Evolutionary conservation across 2,113 vertebrate genomes (phyloP).

Genomic region (Penelope pileata): DNA sequence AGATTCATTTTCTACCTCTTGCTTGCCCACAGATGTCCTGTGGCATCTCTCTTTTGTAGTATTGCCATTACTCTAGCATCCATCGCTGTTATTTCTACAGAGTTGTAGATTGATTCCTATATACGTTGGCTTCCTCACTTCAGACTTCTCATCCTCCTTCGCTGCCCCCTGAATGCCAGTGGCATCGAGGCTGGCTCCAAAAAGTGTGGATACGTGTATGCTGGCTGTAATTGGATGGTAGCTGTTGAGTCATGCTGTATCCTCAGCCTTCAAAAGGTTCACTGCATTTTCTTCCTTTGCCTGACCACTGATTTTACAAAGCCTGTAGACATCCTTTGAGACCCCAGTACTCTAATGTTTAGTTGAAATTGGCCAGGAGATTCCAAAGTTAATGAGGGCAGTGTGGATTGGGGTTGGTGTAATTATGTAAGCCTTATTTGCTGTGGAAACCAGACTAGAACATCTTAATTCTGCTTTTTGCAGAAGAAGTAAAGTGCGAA

Average conservation of each 20-base stretch:
- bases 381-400: not conserved
- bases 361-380: not conserved
- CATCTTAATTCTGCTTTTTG: not conserved
- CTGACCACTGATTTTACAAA: not conserved
- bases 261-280: not conserved
- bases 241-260: not conserved
- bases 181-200: not conserved
- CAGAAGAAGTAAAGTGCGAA: not conserved
- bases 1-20: not conserved
- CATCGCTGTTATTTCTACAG: not conserved
- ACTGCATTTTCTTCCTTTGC: not conserved
- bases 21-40: not conserved
- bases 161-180: not conserved
- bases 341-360: not conserved
- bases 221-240: not conserved
- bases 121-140: not conserved
- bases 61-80: not conserved
- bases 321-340: not conserved
- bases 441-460: not conserved
- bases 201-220: not conserved
- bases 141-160: not conserved
- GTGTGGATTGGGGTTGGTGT: not conserved
- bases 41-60: not conserved
- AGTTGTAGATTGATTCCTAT: not conserved
- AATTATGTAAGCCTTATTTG: not conserved